These are phyloP conservation scores for Bursaphelenchus mucronatus DNA, from an alignment of 1,140 invertebrate species.

Conservation along the genomic window DNA sequence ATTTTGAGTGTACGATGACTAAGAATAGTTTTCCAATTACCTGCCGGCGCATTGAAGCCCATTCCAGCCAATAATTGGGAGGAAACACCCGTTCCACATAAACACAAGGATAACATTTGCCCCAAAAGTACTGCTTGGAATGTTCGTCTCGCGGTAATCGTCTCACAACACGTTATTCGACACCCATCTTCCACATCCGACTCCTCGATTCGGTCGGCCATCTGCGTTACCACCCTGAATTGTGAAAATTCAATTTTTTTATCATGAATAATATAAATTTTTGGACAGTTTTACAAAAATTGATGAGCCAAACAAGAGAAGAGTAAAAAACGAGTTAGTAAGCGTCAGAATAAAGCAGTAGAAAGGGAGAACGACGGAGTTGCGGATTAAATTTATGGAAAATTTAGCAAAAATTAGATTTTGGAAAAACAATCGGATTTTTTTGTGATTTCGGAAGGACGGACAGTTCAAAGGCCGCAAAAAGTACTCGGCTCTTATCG, in stretches of 20 bases:
- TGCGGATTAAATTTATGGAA: too few relatives aligned
- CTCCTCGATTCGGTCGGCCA: constrained; percentile 14
- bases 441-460: too few relatives aligned
- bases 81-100: constrained; percentile 54
- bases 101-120: constrained; percentile 52
- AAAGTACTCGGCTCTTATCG: too few relatives aligned
- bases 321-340: background rate
- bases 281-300: background rate
- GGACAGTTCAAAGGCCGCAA: too few relatives aligned
- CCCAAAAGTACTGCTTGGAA: constrained; percentile 44
- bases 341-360: too few relatives aligned
- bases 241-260: constrained; percentile 29
- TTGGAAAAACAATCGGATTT: too few relatives aligned
- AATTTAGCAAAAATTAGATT: too few relatives aligned
- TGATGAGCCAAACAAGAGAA: background rate
- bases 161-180: constrained; percentile 23
- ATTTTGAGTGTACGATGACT: constrained; percentile 22
- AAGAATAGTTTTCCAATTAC: constrained; percentile 30
- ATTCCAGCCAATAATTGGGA: constrained; percentile 39
- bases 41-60: constrained; percentile 51
- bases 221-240: constrained; percentile 9
- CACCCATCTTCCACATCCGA: constrained; percentile 20
- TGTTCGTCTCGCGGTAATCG: constrained; percentile 34
- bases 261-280: background rate
- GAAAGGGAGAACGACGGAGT: too few relatives aligned